phyloP scores from a whole-genome alignment of 2,888 invertebrate species.

The Drosophila aldrichi region DNA sequence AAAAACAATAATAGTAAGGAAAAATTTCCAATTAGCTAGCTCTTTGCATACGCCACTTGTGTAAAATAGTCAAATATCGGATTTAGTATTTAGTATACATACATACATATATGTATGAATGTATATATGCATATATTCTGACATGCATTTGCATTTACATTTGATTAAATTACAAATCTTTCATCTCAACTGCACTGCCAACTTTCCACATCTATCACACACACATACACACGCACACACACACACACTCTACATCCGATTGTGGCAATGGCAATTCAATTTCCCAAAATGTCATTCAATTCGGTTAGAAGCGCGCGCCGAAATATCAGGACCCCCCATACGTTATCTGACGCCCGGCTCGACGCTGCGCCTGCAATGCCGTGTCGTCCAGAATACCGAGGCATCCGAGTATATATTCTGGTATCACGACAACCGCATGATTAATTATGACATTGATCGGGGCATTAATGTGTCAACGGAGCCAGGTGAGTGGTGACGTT shows the following conservation, averaged over 20 bases:
- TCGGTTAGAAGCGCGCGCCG: constrained; percentile 91
- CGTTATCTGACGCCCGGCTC: constrained; percentile 95
- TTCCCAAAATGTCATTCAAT: constrained; percentile 70
- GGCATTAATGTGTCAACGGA: constrained; percentile 95
- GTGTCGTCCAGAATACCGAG: constrained; percentile 93
- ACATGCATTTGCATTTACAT: constrained; percentile 51
- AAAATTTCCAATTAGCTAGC: constrained; percentile 2
- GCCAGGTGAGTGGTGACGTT: constrained; percentile 87
- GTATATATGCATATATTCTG: background rate
- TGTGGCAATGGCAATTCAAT: constrained; percentile 59
- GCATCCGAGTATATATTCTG: constrained; percentile 93
- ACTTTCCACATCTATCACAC: constrained; percentile 19
- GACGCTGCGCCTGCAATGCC: constrained; percentile 92
- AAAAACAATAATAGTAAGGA: no score
- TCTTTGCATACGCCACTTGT: background rate
- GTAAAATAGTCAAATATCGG: constrained; percentile 11
- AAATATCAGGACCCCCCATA: constrained; percentile 93
- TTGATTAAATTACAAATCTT: constrained; percentile 56
- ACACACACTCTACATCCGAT: constrained; percentile 24
- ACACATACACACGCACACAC: background rate
- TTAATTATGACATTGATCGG: constrained; percentile 94
- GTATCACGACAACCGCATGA: constrained; percentile 96
- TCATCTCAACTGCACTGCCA: constrained; percentile 35
- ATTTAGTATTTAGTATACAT: constrained; percentile 21
- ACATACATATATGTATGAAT: constrained; percentile 10